phyloP scores from a whole-genome alignment of 1,140 invertebrate species.

The Aporrectodea caliginosa region DNA sequence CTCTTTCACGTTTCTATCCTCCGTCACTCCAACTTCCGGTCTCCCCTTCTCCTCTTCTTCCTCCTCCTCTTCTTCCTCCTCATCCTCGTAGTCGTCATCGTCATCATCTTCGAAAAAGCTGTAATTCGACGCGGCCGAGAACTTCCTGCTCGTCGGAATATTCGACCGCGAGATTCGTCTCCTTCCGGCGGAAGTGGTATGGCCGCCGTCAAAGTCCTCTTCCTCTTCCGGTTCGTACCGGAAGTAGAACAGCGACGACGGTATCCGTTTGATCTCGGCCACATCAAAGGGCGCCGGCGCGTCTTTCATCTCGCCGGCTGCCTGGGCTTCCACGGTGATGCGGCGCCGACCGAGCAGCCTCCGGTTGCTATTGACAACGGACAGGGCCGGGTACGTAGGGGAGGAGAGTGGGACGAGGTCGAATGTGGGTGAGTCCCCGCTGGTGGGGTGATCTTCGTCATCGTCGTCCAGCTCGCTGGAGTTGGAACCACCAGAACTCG shows the following conservation, averaged over 20 bases:
- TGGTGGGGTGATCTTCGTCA: neutral
- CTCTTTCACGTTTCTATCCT: neutral
- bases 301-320: too few species aligned
- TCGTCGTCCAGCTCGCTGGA: neutral
- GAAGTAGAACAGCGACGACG: slow-evolving; percentile 1
- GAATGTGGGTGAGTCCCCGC: neutral
- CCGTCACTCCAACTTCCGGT: neutral
- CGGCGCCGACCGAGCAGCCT: neutral
- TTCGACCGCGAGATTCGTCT: neutral
- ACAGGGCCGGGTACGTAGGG: neutral
- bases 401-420: neutral
- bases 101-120: neutral
- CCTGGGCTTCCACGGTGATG: neutral
- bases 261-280: neutral
- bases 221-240: neutral
- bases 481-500: neutral
- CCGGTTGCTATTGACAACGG: neutral
- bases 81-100: neutral
- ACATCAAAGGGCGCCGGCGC: neutral
- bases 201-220: neutral
- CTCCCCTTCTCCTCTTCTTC: neutral
- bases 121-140: neutral
- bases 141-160: neutral
- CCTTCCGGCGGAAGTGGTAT: neutral
- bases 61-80: neutral